Evolutionary conservation across 2,113 vertebrate genomes (phyloP), one percentile per base, ranked within the genome.

Genomic region (Nannobrachium achirus): DNA sequence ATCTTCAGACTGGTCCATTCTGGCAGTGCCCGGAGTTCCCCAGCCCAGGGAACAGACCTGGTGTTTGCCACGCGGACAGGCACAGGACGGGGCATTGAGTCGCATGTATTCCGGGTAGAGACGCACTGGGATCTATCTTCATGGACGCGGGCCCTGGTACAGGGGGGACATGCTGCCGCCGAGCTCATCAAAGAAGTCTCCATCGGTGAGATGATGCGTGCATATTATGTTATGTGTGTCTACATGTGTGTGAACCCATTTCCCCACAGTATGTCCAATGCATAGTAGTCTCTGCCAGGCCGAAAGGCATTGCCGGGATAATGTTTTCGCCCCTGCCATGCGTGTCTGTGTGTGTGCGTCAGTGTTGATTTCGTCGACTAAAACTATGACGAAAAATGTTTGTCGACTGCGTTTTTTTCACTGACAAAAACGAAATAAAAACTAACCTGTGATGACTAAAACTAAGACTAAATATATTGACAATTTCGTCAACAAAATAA

Each of bases 141-240:
- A 0, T 99, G 97, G 97, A 99, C 96, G 0, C 92, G 97, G 0
- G 90, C 94, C 1, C 89, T 99, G 1, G 97, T 98, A 15, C 97
- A 98, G 88, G 96, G 97, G 6, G 96, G 94, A 6, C 95, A 98
- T 0, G 82, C 92, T 0, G 94, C 97, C 0, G 94, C 97, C 0
- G 96, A 98, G 78, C 91, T 98, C 19, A 89, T 98, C 79, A 95
- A 96, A 79, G 97, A 99, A 82, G 95, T 98, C 44, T 95, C 96
- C 0, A 92, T 93, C 8, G 92, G 93, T 93, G 75, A 76, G 91
- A 49, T 25, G 13, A 3, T 57, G 16, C 15, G 38, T 73, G 16
- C 25, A 33, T 33, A 33, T 33, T 56, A 11, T 38, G 60, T 71
- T 19, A n/a, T 63, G 53, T 5, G 46, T n/a, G 11, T 19, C n/a